Evolutionary conservation across 1,140 invertebrate genomes (phyloP).

Genomic region (Bilobella aurantiaca): DNA sequence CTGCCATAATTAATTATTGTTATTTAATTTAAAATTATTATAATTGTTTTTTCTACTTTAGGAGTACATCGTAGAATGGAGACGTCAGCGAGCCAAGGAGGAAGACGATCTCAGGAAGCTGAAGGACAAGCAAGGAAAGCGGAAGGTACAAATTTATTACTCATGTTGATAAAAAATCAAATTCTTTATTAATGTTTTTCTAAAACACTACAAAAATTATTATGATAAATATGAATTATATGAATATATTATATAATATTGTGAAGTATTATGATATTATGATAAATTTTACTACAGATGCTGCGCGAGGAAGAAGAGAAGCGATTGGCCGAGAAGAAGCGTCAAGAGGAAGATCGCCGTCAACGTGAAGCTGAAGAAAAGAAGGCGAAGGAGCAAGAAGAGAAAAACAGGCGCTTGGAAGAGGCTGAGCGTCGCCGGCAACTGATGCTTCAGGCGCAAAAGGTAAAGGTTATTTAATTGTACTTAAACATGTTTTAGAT

Average conservation of each 20-base stretch:
- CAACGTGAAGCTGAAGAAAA: slow-evolving; percentile 38
- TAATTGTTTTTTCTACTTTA: neutral
- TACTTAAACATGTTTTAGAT: too few relatives aligned
- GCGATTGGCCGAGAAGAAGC: slow-evolving; percentile 42
- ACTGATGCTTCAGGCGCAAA: slow-evolving; percentile 38
- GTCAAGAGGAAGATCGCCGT: slow-evolving; percentile 42
- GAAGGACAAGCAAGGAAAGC: slow-evolving; percentile 42
- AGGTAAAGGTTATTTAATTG: too few relatives aligned
- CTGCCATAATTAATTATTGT: too few relatives aligned
- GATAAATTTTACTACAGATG: slow-evolving; percentile 31
- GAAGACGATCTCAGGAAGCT: slow-evolving; percentile 44
- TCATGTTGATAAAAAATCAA: neutral
- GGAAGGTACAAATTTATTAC: slow-evolving; percentile 23
- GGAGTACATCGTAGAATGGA: slow-evolving; percentile 43
- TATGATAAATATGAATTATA: too few relatives aligned
- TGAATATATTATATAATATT: too few relatives aligned
- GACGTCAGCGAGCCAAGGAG: slow-evolving; percentile 43
- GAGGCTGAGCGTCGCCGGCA: slow-evolving; percentile 44
- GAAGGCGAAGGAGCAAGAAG: slow-evolving; percentile 41
- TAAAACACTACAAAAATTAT: too few relatives aligned
- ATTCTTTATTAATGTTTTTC: neutral
- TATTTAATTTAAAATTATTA: too few relatives aligned
- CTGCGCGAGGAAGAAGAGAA: slow-evolving; percentile 43
- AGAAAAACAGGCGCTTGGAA: slow-evolving; percentile 44
- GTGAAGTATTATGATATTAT: neutral